Conservation (phyloP, 2,888 invertebrate species). For the Himalopsyche japonica region DNA sequence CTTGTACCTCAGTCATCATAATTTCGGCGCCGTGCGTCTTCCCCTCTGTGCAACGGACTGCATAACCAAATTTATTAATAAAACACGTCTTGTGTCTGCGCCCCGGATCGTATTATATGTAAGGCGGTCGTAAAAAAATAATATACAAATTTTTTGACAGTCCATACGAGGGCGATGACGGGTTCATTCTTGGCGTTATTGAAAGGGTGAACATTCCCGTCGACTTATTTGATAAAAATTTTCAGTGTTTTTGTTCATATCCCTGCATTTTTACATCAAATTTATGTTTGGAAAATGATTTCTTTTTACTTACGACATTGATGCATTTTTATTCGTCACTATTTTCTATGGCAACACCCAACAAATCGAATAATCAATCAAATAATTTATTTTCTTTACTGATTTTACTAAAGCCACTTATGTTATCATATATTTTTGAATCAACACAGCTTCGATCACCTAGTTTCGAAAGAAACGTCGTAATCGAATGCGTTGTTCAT, state of each 20-base stretch:
- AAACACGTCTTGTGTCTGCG: not conserved
- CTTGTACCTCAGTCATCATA: not conserved
- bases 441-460: no score
- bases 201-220: not conserved
- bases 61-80: conserved; percentile 21
- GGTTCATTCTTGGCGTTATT: conserved; percentile 7
- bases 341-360: no score
- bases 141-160: conserved; percentile 9
- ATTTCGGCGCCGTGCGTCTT: not conserved
- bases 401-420: no score
- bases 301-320: no score
- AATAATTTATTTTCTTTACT: no score
- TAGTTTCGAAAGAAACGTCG: no score
- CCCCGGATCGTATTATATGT: not conserved
- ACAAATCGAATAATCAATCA: no score
- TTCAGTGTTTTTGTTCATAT: not conserved
- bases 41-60: conserved; percentile 9
- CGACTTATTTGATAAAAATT: not conserved
- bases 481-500: no score
- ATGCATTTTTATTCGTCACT: no score
- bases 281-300: no score
- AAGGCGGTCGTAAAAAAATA: conserved; percentile 15
- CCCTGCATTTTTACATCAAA: not conserved
- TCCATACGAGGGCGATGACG: conserved; percentile 10
- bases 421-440: no score